A percentile compares a stretch with the other conserved stretches of the same genome.
phyloP scores from a whole-genome alignment of 2,888 invertebrate species.

The Eupithecia centaureata region DNA sequence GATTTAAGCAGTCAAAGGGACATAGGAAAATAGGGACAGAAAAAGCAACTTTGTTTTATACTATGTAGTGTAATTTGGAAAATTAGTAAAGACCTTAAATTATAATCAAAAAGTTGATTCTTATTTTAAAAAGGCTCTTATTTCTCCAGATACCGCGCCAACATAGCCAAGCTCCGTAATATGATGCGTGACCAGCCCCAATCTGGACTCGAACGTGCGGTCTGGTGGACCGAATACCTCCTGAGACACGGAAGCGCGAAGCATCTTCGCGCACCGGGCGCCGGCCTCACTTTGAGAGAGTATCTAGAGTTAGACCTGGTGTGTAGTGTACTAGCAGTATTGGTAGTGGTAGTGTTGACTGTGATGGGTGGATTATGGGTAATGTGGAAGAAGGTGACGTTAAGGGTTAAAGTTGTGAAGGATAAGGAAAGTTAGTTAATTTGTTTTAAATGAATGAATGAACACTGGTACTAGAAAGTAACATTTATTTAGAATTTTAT shows the following conservation, averaged over 20 bases:
- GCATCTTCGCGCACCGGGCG: conserved; percentile 67
- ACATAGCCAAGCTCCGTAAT: conserved; percentile 46
- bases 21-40: too few relatives aligned
- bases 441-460: too few relatives aligned
- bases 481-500: too few relatives aligned
- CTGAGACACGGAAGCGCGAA: conserved; percentile 65
- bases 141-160: conserved; percentile 40
- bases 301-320: conserved; percentile 46
- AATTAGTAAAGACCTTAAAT: too few relatives aligned
- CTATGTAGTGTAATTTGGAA: too few relatives aligned
- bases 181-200: conserved; percentile 65
- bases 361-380: not conserved
- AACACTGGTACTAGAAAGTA: too few relatives aligned
- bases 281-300: conserved; percentile 51
- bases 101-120: too few relatives aligned
- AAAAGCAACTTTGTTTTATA: too few relatives aligned
- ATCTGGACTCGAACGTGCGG: conserved; percentile 61
- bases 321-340: conserved; percentile 38
- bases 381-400: not conserved
- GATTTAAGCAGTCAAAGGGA: too few relatives aligned
- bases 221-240: conserved; percentile 78
- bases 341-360: not conserved
- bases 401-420: not conserved
- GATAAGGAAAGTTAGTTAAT: not conserved
- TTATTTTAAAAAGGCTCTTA: too few relatives aligned